Evolutionary conservation across 2,113 vertebrate species (phyloP).

Genomic region (Psittacara wagleri): DNA sequence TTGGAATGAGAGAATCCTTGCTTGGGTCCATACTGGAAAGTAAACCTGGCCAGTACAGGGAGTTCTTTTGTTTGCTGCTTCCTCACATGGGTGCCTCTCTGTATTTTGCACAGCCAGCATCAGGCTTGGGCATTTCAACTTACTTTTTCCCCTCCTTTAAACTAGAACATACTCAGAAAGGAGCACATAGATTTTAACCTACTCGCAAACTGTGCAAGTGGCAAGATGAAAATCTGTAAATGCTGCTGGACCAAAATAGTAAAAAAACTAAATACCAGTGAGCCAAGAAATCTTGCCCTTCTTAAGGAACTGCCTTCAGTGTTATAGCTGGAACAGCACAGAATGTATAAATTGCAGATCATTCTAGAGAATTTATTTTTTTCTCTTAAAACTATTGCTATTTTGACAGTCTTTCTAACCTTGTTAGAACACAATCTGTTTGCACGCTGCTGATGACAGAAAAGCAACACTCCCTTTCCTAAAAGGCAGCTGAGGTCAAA

Average conservation of each 20-base stretch:
- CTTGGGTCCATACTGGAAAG: not conserved
- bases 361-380: not conserved
- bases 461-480: not conserved
- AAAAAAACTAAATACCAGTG: not conserved
- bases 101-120: not conserved
- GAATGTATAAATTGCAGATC: not conserved
- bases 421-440: conserved; percentile 57
- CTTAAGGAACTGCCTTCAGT: not conserved
- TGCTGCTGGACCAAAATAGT: not conserved
- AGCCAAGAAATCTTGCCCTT: conserved; percentile 2
- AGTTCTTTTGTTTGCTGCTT: not conserved
- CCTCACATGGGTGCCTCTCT: not conserved
- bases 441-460: not conserved
- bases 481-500: conserved; percentile 34
- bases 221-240: not conserved
- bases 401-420: conserved; percentile 61
- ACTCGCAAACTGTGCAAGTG: not conserved
- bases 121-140: not conserved
- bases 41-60: accelerated
- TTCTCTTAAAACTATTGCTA: conserved; percentile 35
- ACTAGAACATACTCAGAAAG: not conserved
- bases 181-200: not conserved
- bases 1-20: not conserved
- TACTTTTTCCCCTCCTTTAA: not conserved
- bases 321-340: not conserved